Base-by-base conservation (phyloP, 2,797 vertebrate species). In the Sparus aurata region DNA sequence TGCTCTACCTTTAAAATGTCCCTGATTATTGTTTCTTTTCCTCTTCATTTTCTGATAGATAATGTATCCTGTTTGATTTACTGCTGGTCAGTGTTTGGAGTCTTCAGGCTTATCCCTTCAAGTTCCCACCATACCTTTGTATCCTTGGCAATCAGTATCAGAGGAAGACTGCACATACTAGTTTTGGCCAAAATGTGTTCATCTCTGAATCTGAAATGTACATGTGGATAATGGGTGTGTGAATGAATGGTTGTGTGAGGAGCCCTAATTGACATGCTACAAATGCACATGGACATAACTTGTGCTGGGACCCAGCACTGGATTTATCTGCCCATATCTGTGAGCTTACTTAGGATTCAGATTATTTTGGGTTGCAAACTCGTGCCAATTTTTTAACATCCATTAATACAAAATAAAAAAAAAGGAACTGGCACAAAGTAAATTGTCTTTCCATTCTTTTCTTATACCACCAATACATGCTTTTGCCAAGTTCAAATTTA, bases 401-500 rank as follows among this genome's bases (percentile, higher is more conserved):
- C 15, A 62, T 41, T 76, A 12, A 76, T 64, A n/a, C 69, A 3
- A 55, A 38, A 60, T 45, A n/a, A n/a, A 41, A 18, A 16, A 27
- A 53, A 60, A 20, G 16, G 3, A 43, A 41, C 8, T 74, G 61
- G 69, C 49, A 50, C 4, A 77, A 67, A 13, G 15, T 41, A 3
- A 57, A 73, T 68, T 58, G 38, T 12, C 0, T 60, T 66, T 72
- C 13, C 25, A 64, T 70, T 78, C 3, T 52, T 53, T 71, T 12
- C 47, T 82, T 72, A 75, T 61, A 30, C 5, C 17, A 50, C n/a
- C n/a, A n/a, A n/a, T n/a, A n/a, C n/a, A n/a, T n/a, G n/a, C n/a
- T n/a, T 68, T 50, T 77, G 55, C 57, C 74, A 85, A 78, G 59
- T 69, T 15, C 23, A 47, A 18, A 16, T 70, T 71, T 58, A 16